phyloP scores from a whole-genome alignment of 2,113 vertebrate genomes.

The Alligator mississippiensis region DNA sequence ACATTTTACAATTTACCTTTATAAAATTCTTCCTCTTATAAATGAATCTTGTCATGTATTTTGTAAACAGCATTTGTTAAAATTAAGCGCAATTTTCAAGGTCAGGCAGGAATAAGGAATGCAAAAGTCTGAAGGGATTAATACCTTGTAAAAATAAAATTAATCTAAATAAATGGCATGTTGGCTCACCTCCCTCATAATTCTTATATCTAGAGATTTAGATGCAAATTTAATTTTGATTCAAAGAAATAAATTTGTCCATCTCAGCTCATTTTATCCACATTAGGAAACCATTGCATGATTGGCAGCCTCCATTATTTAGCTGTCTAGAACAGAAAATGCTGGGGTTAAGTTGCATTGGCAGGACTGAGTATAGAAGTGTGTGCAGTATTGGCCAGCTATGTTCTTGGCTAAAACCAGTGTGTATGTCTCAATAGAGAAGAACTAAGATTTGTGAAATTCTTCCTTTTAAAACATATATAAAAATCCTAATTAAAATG shows the following conservation, averaged over 20 bases:
- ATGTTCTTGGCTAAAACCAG: conserved; percentile 59
- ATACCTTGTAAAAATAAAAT: background rate
- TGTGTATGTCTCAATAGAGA: conserved; percentile 31
- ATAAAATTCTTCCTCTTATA: background rate
- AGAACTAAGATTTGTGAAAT: conserved; percentile 34
- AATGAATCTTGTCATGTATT: too few species aligned
- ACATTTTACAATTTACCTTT: background rate
- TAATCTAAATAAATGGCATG: background rate
- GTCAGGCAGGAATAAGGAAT: background rate
- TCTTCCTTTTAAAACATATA: conserved; percentile 44
- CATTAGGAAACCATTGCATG: background rate
- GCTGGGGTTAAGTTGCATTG: conserved; percentile 44
- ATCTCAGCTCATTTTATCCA: background rate
- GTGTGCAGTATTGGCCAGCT: conserved; percentile 41
- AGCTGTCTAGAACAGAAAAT: conserved; percentile 22
- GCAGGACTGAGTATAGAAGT: conserved; percentile 28
- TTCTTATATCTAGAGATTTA: background rate
- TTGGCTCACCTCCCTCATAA: background rate
- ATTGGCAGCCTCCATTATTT: conserved; percentile 38
- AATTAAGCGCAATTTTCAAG: background rate
- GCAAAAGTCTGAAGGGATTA: background rate
- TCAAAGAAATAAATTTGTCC: background rate
- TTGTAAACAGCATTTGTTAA: background rate
- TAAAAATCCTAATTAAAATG: conserved; percentile 65
- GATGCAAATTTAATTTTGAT: background rate